These are phyloP conservation scores for Brachycybe producta DNA, from an alignment of 2,888 invertebrate genomes.

Conservation along the genomic window DNA sequence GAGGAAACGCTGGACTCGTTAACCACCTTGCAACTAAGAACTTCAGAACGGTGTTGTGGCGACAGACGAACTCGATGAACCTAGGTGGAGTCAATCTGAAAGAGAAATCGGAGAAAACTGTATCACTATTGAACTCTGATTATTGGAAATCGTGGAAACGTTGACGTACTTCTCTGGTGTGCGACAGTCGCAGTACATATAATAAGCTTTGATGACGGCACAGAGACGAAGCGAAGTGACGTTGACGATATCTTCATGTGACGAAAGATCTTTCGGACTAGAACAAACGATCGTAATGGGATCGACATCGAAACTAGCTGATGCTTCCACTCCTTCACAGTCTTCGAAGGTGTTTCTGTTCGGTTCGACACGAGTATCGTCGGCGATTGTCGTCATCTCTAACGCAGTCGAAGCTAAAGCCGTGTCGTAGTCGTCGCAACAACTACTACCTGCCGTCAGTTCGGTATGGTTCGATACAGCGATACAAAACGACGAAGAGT, in stretches of 20 bases:
- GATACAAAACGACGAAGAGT: too few species aligned
- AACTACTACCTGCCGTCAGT: too few species aligned
- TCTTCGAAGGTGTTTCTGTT: not conserved
- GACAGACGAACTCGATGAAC: conserved; percentile 30
- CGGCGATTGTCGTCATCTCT: not conserved
- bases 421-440: too few species aligned
- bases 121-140: too few species aligned
- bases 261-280: conserved; percentile 1
- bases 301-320: not conserved
- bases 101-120: conserved; percentile 6
- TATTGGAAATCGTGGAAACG: not conserved
- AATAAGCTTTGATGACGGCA: conserved; percentile 31
- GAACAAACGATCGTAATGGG: not conserved
- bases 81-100: conserved; percentile 27
- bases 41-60: conserved; percentile 27
- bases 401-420: not conserved
- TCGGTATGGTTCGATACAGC: too few species aligned
- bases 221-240: conserved; percentile 29
- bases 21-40: conserved; percentile 24
- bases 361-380: not conserved
- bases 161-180: conserved; percentile 22
- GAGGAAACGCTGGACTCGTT: too few species aligned
- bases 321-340: too few species aligned
- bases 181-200: conserved; percentile 27
- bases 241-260: conserved; percentile 26